phyloP scores from a whole-genome alignment of 2,797 vertebrate species.

The Meriones psammophilus region DNA sequence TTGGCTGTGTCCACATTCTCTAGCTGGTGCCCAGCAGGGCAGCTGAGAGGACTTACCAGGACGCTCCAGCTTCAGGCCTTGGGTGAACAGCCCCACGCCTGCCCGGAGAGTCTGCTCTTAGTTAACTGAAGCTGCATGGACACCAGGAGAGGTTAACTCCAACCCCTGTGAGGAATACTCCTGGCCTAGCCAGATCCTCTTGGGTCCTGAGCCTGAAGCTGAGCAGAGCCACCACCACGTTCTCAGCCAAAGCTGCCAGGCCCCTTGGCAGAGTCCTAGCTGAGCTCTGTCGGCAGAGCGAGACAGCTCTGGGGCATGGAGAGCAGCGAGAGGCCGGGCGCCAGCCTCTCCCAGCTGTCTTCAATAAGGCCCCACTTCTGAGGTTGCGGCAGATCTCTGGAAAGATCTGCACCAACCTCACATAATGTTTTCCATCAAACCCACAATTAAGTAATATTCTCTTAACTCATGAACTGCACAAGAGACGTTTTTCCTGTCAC shows the following conservation, averaged over 20 bases:
- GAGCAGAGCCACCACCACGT: not conserved
- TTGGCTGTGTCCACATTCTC: not conserved
- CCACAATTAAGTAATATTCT: constrained; percentile 79
- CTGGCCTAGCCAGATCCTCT: not conserved
- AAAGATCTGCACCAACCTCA: constrained; percentile 85
- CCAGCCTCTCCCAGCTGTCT: constrained; percentile 85
- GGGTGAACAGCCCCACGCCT: not conserved
- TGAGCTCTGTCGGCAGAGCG: constrained; percentile 31
- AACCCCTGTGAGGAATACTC: constrained; percentile 12
- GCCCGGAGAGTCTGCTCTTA: not conserved
- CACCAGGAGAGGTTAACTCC: constrained; percentile 19
- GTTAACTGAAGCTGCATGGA: constrained; percentile 35
- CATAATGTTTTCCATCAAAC: constrained; percentile 85
- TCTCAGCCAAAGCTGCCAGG: constrained; percentile 51
- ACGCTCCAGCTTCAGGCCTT: not conserved
- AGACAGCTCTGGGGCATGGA: constrained; percentile 75
- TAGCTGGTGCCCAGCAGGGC: not conserved
- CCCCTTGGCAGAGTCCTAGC: constrained; percentile 61
- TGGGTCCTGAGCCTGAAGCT: constrained; percentile 54
- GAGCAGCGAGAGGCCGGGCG: constrained; percentile 57
- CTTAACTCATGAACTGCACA: constrained; percentile 78
- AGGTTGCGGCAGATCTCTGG: constrained; percentile 83
- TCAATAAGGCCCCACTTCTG: constrained; percentile 85
- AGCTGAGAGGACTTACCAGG: constrained; percentile 53
- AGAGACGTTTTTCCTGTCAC: constrained; percentile 79